A percentile compares a stretch with the other conserved stretches of the same genome.
These are phyloP conservation scores for Gnathonemus longibarbis DNA, from an alignment of 2,113 vertebrate species.

Conservation along the genomic window DNA sequence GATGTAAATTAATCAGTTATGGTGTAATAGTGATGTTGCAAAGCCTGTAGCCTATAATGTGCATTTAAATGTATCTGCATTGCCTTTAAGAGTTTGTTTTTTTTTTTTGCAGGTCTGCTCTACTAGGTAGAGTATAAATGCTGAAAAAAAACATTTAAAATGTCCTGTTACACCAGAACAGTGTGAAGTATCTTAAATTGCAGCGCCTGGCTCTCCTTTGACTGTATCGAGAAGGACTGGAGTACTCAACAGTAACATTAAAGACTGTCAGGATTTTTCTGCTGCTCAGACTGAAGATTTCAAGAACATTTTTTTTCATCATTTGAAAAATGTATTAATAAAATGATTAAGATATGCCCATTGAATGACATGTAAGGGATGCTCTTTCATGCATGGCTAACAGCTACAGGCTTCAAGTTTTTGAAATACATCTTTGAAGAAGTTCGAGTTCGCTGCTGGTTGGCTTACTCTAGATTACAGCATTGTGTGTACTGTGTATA, in stretches of 20 bases:
- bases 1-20: background rate
- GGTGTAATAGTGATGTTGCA: background rate
- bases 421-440: constrained; percentile 29
- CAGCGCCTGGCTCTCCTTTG: constrained; percentile 52
- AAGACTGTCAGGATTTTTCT: constrained; percentile 23
- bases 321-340: constrained; percentile 34
- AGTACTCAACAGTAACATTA: constrained; percentile 30
- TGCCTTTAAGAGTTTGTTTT: background rate
- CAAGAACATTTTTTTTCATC: constrained; percentile 37
- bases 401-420: constrained; percentile 1
- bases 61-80: background rate
- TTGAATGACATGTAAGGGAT: background rate
- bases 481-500: constrained; percentile 38
- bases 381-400: background rate
- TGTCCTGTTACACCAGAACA: constrained; percentile 20
- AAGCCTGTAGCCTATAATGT: background rate
- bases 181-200: constrained; percentile 42
- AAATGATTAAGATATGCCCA: background rate
- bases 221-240: constrained; percentile 40
- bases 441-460: constrained; percentile 78
- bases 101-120: constrained; percentile 64
- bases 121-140: constrained; percentile 74
- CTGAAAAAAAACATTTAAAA: constrained; percentile 2
- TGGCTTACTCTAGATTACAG: constrained; percentile 62
- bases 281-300: constrained; percentile 52